These are phyloP conservation scores for Gorsachius goisagi DNA, from an alignment of 2,113 vertebrate genomes.

Conservation along the genomic window DNA sequence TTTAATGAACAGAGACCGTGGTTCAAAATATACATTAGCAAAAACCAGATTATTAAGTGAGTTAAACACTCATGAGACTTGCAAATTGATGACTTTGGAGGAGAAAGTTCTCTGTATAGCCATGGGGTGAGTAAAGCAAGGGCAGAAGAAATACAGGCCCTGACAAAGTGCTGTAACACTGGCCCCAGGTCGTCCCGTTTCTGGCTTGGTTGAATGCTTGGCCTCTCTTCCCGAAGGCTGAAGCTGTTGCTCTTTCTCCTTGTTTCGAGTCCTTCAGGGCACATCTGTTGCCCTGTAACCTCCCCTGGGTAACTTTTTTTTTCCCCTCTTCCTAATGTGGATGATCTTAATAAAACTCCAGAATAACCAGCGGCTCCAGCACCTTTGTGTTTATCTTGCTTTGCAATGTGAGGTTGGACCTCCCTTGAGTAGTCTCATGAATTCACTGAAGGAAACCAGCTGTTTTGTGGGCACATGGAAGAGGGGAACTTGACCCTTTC, in stretches of 20 bases:
- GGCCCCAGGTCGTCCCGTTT: not conserved
- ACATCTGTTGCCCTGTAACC: not conserved
- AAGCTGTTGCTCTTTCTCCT: not conserved
- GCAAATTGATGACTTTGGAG: conserved; percentile 40
- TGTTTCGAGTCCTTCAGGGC: not conserved
- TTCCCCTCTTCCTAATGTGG: not conserved
- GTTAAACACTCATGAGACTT: conserved; percentile 24
- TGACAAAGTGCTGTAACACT: not conserved
- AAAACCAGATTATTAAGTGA: not conserved
- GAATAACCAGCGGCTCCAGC: not conserved
- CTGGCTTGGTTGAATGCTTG: not conserved
- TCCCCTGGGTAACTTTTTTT: not conserved
- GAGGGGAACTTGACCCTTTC: not conserved
- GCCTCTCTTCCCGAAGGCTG: not conserved
- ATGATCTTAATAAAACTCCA: not conserved
- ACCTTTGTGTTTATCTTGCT: not conserved
- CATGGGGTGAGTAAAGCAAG: not conserved
- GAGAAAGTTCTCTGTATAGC: not conserved
- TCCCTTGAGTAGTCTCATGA: not conserved
- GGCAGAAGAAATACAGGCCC: conserved; percentile 25
- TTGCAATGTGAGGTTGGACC: not conserved
- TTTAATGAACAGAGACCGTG: not conserved
- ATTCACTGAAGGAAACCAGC: not conserved
- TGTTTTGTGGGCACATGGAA: rapidly evolving
- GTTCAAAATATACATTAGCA: not conserved